A percentile compares a stretch with the other conserved stretches of the same genome.
Conservation (phyloP, 2,113 vertebrate species). For the Clarias gariepinus region DNA sequence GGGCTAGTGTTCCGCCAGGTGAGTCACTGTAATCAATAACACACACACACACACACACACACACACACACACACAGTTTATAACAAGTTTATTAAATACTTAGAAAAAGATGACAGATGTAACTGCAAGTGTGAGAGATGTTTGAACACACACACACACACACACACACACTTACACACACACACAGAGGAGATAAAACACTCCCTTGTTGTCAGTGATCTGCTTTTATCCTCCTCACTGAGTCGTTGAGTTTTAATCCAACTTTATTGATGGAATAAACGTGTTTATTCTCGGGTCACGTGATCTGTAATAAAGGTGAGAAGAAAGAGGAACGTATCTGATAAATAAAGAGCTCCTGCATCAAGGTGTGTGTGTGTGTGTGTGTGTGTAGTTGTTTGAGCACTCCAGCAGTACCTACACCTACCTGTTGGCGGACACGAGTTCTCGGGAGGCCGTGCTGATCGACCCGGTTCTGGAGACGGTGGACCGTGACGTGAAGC, state of each 20-base stretch:
- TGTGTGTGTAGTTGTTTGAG: constrained; percentile 79
- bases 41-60: background rate
- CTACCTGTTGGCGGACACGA: constrained; percentile 81
- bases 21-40: background rate
- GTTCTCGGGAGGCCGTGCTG: constrained; percentile 78
- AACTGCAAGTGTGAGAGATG: background rate
- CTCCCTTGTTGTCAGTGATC: background rate
- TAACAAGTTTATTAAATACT: background rate
- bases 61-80: background rate
- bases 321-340: background rate
- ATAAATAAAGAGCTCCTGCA: background rate
- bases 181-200: too few species aligned
- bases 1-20: constrained; percentile 73
- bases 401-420: constrained; percentile 82
- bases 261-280: background rate
- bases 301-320: background rate
- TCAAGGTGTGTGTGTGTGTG: background rate
- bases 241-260: background rate
- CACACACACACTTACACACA: too few species aligned
- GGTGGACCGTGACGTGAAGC: constrained; percentile 75
- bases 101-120: background rate
- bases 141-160: background rate
- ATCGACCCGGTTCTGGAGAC: constrained; percentile 89
- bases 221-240: background rate
- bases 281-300: background rate